Conservation (phyloP, 1,140 invertebrate genomes). For the Babylonia areolata region DNA sequence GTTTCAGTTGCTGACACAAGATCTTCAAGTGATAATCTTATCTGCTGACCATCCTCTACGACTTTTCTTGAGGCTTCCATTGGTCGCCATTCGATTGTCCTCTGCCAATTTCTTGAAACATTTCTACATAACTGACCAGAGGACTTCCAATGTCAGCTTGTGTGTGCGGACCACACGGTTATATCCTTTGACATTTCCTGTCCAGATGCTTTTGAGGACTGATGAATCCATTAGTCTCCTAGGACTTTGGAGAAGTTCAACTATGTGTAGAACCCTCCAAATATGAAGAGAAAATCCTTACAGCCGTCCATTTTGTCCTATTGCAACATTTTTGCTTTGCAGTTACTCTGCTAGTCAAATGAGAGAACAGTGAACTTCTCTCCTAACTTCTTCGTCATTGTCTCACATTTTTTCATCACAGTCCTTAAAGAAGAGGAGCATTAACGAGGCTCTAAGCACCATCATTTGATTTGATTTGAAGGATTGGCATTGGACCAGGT, state of each 20-base stretch:
- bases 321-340: no score
- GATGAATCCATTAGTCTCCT: no score
- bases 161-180: background rate
- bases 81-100: background rate
- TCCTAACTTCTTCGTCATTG: background rate
- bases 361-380: background rate
- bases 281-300: no score
- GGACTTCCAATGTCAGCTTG: background rate
- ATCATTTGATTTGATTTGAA: background rate
- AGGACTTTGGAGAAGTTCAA: no score
- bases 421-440: no score
- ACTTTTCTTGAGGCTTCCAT: background rate
- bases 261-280: no score
- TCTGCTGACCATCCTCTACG: background rate
- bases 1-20: background rate
- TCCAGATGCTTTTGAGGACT: no score
- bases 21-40: background rate
- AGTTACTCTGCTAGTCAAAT: background rate
- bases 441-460: no score
- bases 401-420: background rate
- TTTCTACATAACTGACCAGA: background rate
- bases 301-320: no score
- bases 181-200: background rate
- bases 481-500: background rate
- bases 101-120: background rate